phyloP scores from a whole-genome alignment of 2,113 vertebrate genomes.

The Burhinus bistriatus region DNA sequence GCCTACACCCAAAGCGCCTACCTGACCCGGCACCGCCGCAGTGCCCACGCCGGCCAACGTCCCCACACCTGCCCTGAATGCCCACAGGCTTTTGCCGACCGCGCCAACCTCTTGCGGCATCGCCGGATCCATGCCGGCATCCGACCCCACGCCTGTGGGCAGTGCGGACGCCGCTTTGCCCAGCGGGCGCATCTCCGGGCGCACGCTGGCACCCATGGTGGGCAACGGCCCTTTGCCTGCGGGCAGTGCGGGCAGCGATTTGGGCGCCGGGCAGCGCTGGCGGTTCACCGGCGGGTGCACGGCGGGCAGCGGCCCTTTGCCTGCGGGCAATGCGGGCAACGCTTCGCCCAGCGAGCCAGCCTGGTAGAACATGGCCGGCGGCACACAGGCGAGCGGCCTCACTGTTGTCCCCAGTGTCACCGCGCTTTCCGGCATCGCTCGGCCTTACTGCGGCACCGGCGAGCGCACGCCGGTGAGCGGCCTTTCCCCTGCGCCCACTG shows the following conservation, averaged over 20 bases:
- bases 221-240: conserved; percentile 40
- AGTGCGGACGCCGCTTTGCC: conserved; percentile 55
- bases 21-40: not conserved
- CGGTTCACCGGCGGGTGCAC: conserved; percentile 63
- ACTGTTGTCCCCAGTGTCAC: conserved; percentile 81
- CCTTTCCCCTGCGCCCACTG: not conserved
- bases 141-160: conserved; percentile 10
- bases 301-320: conserved; percentile 34
- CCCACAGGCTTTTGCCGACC: conserved; percentile 44
- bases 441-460: conserved; percentile 68
- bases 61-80: conserved; percentile 74
- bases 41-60: conserved; percentile 68
- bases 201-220: conserved; percentile 56
- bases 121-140: not conserved
- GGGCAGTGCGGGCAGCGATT: conserved; percentile 62
- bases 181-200: conserved; percentile 53
- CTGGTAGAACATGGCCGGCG: conserved; percentile 73
- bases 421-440: conserved; percentile 77
- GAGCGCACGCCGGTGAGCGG: not conserved
- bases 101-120: conserved; percentile 10
- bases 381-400: conserved; percentile 79
- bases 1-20: not conserved
- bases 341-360: conserved; percentile 73
- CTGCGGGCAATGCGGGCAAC: conserved; percentile 75
- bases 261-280: conserved; percentile 55